Evolutionary conservation across 23 tunicate genomes (phyloP).

Genomic region (Phallusia fumigata): DNA sequence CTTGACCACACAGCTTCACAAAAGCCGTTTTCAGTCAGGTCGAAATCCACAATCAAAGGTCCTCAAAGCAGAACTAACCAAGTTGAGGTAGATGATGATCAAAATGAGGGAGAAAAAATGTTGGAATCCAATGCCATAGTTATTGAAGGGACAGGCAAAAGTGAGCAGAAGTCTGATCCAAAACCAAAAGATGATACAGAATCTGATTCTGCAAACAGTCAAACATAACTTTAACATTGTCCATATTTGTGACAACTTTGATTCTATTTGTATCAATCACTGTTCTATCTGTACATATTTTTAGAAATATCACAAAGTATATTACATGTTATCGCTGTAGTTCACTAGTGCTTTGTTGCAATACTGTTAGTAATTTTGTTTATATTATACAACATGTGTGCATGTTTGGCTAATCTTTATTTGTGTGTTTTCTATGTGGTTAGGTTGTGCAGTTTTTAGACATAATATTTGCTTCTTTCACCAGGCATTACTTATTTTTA

Average conservation of each 20-base stretch:
- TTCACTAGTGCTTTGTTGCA: no score
- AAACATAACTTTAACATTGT: not conserved
- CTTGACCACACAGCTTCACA: not conserved
- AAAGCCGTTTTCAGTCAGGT: not conserved
- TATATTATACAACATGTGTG: no score
- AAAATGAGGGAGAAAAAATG: no score
- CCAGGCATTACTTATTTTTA: no score
- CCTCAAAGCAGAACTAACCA: no score
- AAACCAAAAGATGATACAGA: not conserved
- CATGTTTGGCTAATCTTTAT: no score
- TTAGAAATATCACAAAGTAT: not conserved
- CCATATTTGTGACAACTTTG: not conserved
- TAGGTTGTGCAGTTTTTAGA: no score
- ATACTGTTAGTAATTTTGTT: no score
- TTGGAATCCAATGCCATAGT: not conserved
- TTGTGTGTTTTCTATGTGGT: no score
- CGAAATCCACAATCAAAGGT: not conserved
- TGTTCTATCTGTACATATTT: not conserved
- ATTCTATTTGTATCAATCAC: not conserved
- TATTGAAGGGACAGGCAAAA: not conserved
- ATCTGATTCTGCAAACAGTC: slow-evolving; percentile 1
- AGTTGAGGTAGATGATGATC: no score
- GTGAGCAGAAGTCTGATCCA: not conserved
- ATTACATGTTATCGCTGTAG: not conserved
- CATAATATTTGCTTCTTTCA: no score